Percentiles rank a stretch among this genome's conserved stretches.
Evolutionary conservation across 2,797 vertebrate species (phyloP).

Genomic region (Enteromius thamalakanensis): DNA sequence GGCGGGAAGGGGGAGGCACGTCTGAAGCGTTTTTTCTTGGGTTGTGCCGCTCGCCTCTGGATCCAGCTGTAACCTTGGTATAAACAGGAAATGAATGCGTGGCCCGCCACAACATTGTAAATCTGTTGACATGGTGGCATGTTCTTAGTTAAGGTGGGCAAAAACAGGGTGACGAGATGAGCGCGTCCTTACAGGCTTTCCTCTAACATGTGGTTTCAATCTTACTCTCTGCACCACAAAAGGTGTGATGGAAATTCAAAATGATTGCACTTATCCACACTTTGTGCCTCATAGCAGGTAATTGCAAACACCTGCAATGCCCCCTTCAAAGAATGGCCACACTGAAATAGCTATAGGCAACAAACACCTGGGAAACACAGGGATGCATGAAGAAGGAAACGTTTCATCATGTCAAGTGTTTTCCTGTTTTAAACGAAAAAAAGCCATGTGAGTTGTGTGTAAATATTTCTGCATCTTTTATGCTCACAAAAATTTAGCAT

Average conservation of each 20-base stretch:
- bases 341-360: slow-evolving; percentile 76
- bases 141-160: slow-evolving; percentile 16
- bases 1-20: slow-evolving; percentile 60
- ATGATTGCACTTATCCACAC: slow-evolving; percentile 84
- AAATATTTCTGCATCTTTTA: slow-evolving; percentile 17
- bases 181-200: slow-evolving; percentile 35
- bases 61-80: slow-evolving; percentile 77
- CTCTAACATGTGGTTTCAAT: slow-evolving; percentile 77
- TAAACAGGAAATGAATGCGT: slow-evolving; percentile 78
- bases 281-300: slow-evolving; percentile 83
- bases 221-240: slow-evolving; percentile 73
- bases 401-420: slow-evolving; percentile 37
- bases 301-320: slow-evolving; percentile 83
- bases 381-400: slow-evolving; percentile 37
- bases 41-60: slow-evolving; percentile 72
- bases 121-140: slow-evolving; percentile 50
- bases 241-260: slow-evolving; percentile 85
- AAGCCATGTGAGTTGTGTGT: neutral
- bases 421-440: neutral
- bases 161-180: neutral
- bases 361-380: slow-evolving; percentile 70
- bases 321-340: slow-evolving; percentile 77
- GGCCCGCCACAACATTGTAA: slow-evolving; percentile 66
- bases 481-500: neutral
- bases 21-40: slow-evolving; percentile 69